Evolutionary conservation across 2,888 invertebrate genomes (phyloP).

Genomic region (Sympetrum striolatum): DNA sequence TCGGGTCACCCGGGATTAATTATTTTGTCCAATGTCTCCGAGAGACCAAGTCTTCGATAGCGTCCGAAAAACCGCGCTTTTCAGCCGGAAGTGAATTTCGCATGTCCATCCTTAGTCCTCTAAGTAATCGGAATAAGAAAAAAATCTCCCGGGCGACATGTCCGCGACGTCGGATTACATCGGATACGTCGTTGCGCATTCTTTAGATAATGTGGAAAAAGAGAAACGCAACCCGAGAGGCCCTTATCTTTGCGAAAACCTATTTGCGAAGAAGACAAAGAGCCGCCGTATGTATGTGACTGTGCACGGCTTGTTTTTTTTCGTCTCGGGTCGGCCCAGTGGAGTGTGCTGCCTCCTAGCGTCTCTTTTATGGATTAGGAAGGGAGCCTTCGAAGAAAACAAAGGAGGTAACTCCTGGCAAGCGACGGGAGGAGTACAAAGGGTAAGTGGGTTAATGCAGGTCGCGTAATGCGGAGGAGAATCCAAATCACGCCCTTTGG

Average conservation of each 20-base stretch:
- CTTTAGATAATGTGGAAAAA: not conserved
- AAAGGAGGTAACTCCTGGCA: not conserved
- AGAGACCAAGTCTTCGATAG: too few relatives aligned
- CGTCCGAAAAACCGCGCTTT: too few relatives aligned
- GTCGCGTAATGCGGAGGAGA: not conserved
- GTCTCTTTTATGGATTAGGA: slow-evolving; percentile 26
- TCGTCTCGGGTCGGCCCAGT: not conserved
- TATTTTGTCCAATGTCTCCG: too few relatives aligned
- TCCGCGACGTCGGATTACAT: not conserved
- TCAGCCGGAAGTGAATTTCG: too few relatives aligned
- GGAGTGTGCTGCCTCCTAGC: not conserved
- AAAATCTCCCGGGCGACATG: too few relatives aligned
- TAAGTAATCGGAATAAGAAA: too few relatives aligned
- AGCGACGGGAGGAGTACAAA: not conserved
- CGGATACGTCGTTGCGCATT: not conserved
- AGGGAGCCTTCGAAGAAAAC: not conserved
- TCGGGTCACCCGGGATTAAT: too few relatives aligned
- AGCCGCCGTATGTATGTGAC: not conserved
- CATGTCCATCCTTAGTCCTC: too few relatives aligned
- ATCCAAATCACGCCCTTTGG: not conserved
- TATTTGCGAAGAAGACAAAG: slow-evolving; percentile 29
- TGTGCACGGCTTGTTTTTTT: not conserved
- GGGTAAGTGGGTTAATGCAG: slow-evolving; percentile 30
- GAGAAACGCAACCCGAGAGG: not conserved
- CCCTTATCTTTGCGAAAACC: slow-evolving; percentile 18